phyloP scores from a whole-genome alignment of 2,113 vertebrate genomes.

The Sarotherodon lohbergeri region DNA sequence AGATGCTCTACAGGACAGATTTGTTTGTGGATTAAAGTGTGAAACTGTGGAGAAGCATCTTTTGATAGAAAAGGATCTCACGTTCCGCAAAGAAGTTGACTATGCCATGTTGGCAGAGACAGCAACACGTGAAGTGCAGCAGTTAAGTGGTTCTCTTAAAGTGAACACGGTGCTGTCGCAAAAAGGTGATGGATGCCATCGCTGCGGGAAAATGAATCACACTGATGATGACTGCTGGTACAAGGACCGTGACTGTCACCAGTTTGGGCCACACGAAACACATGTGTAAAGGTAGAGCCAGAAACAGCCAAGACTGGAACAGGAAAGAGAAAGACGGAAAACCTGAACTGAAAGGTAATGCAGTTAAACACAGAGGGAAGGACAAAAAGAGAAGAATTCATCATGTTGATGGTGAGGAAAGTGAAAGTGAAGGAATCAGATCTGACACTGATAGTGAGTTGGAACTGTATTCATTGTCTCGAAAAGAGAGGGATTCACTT shows the following conservation, averaged over 20 bases:
- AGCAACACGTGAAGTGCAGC: too few species aligned
- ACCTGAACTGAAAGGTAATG: neutral
- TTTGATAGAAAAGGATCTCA: neutral
- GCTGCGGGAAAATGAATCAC: neutral
- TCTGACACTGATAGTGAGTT: neutral
- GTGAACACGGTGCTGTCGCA: neutral
- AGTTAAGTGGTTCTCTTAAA: neutral
- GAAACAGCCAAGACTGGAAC: neutral
- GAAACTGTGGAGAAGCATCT: neutral
- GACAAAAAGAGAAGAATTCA: neutral
- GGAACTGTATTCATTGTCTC: neutral
- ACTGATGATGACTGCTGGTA: neutral
- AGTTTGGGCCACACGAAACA: neutral
- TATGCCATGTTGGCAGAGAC: neutral
- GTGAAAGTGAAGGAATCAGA: neutral
- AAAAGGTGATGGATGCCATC: neutral
- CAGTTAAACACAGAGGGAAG: neutral
- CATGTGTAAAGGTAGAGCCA: neutral
- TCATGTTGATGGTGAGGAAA: neutral
- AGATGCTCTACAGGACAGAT: neutral
- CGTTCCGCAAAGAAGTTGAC: neutral
- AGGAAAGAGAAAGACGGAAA: neutral
- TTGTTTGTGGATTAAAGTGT: neutral
- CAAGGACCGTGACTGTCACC: neutral
- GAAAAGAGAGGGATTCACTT: neutral